These are phyloP conservation scores for Rhinopomastus cyanomelas DNA, from an alignment of 2,113 vertebrate genomes.

Conservation along the genomic window DNA sequence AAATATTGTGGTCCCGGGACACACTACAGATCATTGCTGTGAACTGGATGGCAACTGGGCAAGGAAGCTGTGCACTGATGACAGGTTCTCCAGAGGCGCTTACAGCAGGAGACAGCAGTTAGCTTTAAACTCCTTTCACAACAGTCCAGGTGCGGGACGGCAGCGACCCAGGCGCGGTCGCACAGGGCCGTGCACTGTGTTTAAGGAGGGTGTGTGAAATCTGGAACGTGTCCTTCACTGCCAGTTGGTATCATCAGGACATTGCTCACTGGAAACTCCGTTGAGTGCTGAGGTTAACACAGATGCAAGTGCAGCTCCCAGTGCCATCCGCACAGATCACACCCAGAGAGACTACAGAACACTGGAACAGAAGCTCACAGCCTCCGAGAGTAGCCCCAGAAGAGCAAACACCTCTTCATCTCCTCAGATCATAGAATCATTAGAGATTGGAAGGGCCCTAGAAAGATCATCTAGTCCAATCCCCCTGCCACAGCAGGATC, in stretches of 20 bases:
- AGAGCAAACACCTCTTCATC: background rate
- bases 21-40: background rate
- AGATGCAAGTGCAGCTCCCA: background rate
- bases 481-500: too few relatives aligned
- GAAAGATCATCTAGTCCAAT: too few relatives aligned
- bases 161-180: background rate
- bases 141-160: background rate
- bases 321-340: background rate
- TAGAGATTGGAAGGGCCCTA: too few relatives aligned
- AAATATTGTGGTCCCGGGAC: background rate
- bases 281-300: background rate
- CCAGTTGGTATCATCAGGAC: background rate
- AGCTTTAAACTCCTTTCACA: slow-evolving; percentile 9
- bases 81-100: background rate
- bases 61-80: background rate
- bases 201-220: slow-evolving; percentile 46
- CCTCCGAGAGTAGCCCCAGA: background rate
- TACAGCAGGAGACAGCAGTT: background rate
- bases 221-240: background rate
- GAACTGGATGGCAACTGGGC: background rate
- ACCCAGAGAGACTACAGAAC: background rate
- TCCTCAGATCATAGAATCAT: too few relatives aligned
- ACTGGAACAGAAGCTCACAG: background rate
- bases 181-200: background rate
- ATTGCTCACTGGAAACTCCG: background rate